Percentiles rank a stretch among this genome's conserved stretches.
Conservation (phyloP, 2,113 vertebrate genomes). For the Anhinga anhinga region DNA sequence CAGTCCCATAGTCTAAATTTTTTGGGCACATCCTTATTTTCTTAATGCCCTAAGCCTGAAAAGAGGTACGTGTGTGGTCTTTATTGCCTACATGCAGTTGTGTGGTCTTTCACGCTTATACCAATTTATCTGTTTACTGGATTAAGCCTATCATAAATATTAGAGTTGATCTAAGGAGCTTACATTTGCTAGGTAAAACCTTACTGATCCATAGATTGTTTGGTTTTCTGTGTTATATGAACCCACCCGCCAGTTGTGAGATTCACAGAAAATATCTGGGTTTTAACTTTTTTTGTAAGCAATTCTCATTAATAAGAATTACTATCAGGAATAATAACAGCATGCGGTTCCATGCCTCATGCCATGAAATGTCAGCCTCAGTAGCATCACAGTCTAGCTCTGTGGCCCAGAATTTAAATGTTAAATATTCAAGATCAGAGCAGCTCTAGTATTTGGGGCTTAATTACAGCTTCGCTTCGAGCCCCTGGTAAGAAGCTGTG, state of each 20-base stretch:
- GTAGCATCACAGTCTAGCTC: background rate
- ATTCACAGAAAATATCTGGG: background rate
- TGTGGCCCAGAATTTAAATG: background rate
- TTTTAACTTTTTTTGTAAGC: background rate
- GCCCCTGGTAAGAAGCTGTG: background rate
- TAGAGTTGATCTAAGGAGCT: constrained; percentile 9
- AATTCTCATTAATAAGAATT: background rate
- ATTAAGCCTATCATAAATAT: constrained; percentile 35
- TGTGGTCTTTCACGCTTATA: background rate
- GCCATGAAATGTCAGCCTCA: background rate
- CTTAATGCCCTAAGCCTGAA: background rate
- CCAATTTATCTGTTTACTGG: constrained; percentile 43
- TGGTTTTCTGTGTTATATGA: background rate
- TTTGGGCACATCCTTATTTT: constrained; percentile 42
- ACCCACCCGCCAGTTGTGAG: background rate
- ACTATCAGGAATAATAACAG: background rate
- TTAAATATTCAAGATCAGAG: background rate
- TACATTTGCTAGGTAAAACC: constrained; percentile 30
- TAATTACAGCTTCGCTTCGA: background rate
- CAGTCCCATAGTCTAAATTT: constrained; percentile 12
- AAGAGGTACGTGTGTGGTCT: constrained; percentile 37
- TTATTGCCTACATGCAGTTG: background rate
- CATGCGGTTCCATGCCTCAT: background rate
- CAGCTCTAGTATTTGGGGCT: background rate
- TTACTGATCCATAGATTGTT: background rate